Evolutionary conservation across 2,888 invertebrate species (phyloP), one percentile per base, ranked within the genome.

Genomic region (Macrosoma leucophasiata): DNA sequence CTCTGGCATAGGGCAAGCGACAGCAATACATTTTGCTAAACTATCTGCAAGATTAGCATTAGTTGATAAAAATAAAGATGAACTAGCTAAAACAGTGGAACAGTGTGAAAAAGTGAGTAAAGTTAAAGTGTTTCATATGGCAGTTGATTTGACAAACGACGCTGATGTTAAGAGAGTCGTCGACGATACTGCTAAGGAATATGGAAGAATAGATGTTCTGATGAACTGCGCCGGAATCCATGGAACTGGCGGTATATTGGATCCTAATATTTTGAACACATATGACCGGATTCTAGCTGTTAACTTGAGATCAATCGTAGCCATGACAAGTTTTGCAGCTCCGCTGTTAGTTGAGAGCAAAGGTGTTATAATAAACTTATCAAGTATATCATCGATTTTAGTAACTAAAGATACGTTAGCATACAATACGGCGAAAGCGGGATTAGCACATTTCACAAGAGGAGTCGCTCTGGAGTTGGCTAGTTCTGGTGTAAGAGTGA

Each of bases 1-100:
- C 87, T 88, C 13, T 89, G 48, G 90, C 1, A 89, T 90, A 37
- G 90, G 90, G 1, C 84, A 86, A 2, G 87, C 85, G 2, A 82
- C 88, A 1, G 89, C 89, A 1, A 40, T 86, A 0, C 75, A 86
- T 35, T 88, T 90, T 46, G 81, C 88, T 1, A 76, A 78, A 48
- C 62, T 85, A 14, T 88, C 88, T n/a, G 89, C 87, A 3, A 64
- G 56, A 17, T 52, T 90, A 8, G 75, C 85, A 17, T 87, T 81
- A 63, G 87, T 72, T 68, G 91, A 79, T 72, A 76, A 91, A 39
- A 90, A 91, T 63, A 51, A 66, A 8, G 84, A 86, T 4, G 89
- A 89, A 49, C 69, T 92, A 6, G 67, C 86, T 30, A 73, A 86
- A 50, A 82, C 87, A 1, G 85, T 86, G 1, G 39, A 51, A 46